Base-by-base conservation (phyloP, 2,797 vertebrate species). In the Poecile montanus region DNA sequence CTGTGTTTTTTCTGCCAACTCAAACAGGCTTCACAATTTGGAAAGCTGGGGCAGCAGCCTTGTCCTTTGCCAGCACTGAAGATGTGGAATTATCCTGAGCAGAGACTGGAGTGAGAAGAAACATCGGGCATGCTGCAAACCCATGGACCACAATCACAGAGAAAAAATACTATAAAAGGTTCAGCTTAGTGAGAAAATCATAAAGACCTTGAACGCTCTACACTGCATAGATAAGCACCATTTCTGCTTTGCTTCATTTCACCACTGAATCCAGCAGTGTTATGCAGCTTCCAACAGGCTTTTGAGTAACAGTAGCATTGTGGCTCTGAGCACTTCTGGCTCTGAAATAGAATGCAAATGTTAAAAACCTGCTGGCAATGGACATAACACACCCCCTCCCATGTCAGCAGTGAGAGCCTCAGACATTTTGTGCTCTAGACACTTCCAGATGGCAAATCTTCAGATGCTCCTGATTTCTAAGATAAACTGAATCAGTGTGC, bases 371-470 rank as follows among this genome's bases (percentile, higher is more conserved):
- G 48, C 85, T 94, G 88, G 71, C 78, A 87, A 34, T 20, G 81
- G 70, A 71, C 11, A 5, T 42, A 77, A 51, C 3, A 4, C 36
- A 53, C 11, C 29, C 54, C 50, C 5, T 91, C 79, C 44, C 4
- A 4, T 21, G 63, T 47, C 22, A 48, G 44, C 58, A 72, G 38
- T 27, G 20, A 91, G 3, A 87, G 38, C n/a, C 57, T 91, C 51
- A 89, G 78, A 56, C 63, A 68, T 63, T 92, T 78, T 82, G 63
- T 81, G 71, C 34, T 85, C n/a, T n/a, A 38, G 82, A 54, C 25
- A 15, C n/a, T 88, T 95, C 56, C 87, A 92, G 63, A 85, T 70
- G 87, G 79, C 56, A 91, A 54, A 92, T 54, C 78, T 88, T 89
- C 88, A 91, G 47, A 76, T 50, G 40, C 5, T 79, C 44, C 71